Evolutionary conservation across 2,888 invertebrate species (phyloP).

Genomic region (Caenorhabditis sp.): DNA sequence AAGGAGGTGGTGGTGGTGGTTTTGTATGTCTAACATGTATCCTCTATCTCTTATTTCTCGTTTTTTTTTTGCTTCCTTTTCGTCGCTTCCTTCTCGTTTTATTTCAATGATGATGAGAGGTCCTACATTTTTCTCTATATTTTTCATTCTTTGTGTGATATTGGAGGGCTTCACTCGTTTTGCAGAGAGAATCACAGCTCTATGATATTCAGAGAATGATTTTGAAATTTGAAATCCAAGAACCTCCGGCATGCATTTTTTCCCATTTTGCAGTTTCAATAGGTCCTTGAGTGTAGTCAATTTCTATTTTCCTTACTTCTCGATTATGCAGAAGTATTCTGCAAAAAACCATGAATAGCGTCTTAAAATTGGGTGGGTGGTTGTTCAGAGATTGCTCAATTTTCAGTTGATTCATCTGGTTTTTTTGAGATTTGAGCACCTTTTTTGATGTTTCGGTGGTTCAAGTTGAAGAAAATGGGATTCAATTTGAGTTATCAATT

Average conservation of each 20-base stretch:
- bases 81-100: too few relatives aligned
- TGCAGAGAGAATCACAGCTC: conserved; percentile 3
- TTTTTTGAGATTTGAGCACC: not conserved
- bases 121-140: conserved; percentile 22
- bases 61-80: not conserved
- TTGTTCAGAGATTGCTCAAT: too few relatives aligned
- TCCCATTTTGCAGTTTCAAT: not conserved
- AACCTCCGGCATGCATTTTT: not conserved
- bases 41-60: not conserved
- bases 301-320: not conserved
- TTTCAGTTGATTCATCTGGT: not conserved
- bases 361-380: too few relatives aligned
- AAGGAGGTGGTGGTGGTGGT: conserved; percentile 4
- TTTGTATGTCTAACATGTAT: conserved; percentile 18
- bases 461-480: too few relatives aligned
- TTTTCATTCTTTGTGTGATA: not conserved
- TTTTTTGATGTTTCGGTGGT: too few relatives aligned
- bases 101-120: conserved; percentile 6
- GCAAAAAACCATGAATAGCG: too few relatives aligned
- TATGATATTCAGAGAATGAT: not conserved
- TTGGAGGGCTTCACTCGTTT: conserved; percentile 14
- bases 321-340: too few relatives aligned
- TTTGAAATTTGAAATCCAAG: not conserved
- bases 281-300: not conserved
- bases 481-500: too few relatives aligned